Evolutionary conservation across 2,888 invertebrate genomes (phyloP).

Genomic region (Parapristionchus giblindavisi): DNA sequence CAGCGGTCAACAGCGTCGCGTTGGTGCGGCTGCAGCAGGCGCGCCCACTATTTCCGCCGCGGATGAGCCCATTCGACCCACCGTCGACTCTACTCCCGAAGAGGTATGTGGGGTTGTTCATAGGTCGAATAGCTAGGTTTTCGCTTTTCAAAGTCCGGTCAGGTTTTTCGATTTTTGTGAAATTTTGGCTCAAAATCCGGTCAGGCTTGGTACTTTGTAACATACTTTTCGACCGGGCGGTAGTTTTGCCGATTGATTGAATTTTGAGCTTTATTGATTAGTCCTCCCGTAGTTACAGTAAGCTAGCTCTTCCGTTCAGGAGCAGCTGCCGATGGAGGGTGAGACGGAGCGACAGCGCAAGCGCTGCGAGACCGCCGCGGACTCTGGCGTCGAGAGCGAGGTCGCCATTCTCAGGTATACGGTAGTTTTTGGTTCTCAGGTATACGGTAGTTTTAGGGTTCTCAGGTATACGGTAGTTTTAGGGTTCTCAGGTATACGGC

Average conservation of each 20-base stretch:
- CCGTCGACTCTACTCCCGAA: not conserved
- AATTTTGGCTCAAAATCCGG: not conserved
- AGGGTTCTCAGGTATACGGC: no score
- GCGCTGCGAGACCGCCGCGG: constrained; percentile 13
- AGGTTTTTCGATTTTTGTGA: not conserved
- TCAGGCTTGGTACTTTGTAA: no score
- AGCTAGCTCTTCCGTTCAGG: not conserved
- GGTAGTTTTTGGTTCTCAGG: constrained; percentile 8
- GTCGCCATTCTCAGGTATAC: constrained; percentile 20
- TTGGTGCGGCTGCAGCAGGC: constrained; percentile 20
- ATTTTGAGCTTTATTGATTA: no score
- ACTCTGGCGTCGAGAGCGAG: constrained; percentile 35
- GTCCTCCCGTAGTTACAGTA: no score
- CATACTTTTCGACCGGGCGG: no score
- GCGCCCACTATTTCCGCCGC: no score
- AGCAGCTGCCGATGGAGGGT: constrained; percentile 13
- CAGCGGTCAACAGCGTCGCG: constrained; percentile 13
- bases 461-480: no score
- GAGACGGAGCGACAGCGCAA: constrained; percentile 8
- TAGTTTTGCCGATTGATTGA: no score
- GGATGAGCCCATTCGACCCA: not conserved
- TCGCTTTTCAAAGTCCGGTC: not conserved
- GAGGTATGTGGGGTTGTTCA: not conserved
- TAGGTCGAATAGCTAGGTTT: not conserved
- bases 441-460: not conserved